These are phyloP conservation scores for Dallia pectoralis DNA, from an alignment of 2,797 vertebrate genomes.

Conservation along the genomic window DNA sequence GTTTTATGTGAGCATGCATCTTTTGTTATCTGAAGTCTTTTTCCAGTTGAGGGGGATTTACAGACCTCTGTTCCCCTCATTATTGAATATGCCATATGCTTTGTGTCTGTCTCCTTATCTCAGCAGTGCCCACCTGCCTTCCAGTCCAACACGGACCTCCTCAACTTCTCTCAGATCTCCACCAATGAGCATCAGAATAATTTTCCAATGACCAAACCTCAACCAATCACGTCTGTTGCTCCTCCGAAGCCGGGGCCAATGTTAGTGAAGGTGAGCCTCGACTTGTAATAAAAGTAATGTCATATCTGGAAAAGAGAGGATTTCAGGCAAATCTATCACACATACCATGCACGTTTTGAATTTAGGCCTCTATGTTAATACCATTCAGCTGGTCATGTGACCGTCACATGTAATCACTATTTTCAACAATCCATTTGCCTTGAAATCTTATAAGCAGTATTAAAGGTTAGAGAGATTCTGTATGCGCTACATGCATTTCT, in stretches of 20 bases:
- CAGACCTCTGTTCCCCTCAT: constrained; percentile 31
- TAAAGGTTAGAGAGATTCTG: not conserved
- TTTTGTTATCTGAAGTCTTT: constrained; percentile 23
- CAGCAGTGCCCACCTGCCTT: constrained; percentile 77
- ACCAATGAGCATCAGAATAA: constrained; percentile 69
- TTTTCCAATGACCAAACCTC: constrained; percentile 58
- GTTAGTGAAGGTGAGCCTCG: constrained; percentile 85
- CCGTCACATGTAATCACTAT: not conserved
- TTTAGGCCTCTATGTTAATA: not conserved
- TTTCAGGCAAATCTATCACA: not conserved
- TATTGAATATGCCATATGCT: constrained; percentile 39
- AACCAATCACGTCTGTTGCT: constrained; percentile 54
- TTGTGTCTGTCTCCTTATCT: constrained; percentile 55
- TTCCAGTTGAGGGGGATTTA: constrained; percentile 37
- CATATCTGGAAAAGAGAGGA: not conserved
- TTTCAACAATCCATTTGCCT: not conserved
- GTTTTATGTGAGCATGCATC: constrained; percentile 18
- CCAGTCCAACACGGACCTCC: constrained; percentile 76
- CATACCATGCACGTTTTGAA: not conserved
- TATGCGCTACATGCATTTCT: not conserved
- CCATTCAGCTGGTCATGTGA: not conserved
- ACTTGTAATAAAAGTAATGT: constrained; percentile 3
- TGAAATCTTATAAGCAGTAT: not conserved
- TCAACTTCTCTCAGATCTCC: constrained; percentile 63
- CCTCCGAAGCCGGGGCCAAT: constrained; percentile 76